Conservation (phyloP, 1,140 invertebrate genomes). For the Drosophila ambigua region DNA sequence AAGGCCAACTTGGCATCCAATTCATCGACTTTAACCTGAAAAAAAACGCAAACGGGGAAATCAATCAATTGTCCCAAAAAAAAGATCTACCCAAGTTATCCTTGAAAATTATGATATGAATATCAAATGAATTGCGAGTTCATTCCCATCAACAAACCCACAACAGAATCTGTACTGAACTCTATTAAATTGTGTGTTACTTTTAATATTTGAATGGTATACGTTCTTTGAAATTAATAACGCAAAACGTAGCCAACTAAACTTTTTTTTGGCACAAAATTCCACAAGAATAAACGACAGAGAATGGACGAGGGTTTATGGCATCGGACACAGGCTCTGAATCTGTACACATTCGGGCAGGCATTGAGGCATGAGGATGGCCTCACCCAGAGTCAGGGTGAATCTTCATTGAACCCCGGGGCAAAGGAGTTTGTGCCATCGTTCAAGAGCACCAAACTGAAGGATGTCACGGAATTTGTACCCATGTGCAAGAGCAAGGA, state of each 20-base stretch:
- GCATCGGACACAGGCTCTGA: not conserved
- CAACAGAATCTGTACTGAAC: conserved; percentile 21
- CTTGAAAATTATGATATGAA: not conserved
- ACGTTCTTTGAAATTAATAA: conserved; percentile 2
- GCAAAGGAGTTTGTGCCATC: conserved; percentile 24
- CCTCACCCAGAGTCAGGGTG: not conserved
- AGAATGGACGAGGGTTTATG: not conserved
- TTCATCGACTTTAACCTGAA: conserved; percentile 90
- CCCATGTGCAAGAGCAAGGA: too few species aligned
- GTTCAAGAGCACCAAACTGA: too few species aligned
- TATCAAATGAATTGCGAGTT: too few species aligned
- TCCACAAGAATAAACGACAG: not conserved
- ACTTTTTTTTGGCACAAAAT: not conserved
- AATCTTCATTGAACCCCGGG: conserved; percentile 57
- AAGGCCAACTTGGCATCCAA: conserved; percentile 93
- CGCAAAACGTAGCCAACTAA: conserved; percentile 30
- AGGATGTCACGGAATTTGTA: too few species aligned
- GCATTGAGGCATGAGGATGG: not conserved
- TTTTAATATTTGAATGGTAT: conserved; percentile 25
- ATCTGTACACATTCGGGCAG: not conserved
- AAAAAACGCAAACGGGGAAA: not conserved
- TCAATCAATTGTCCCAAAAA: conserved; percentile 1
- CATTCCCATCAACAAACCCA: conserved; percentile 11
- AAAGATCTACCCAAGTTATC: not conserved
- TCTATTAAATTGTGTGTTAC: conserved; percentile 64